Percentiles rank a stretch among this genome's conserved stretches.
phyloP scores from a whole-genome alignment of 1,140 invertebrate genomes.

The Bradynema listronoti region DNA sequence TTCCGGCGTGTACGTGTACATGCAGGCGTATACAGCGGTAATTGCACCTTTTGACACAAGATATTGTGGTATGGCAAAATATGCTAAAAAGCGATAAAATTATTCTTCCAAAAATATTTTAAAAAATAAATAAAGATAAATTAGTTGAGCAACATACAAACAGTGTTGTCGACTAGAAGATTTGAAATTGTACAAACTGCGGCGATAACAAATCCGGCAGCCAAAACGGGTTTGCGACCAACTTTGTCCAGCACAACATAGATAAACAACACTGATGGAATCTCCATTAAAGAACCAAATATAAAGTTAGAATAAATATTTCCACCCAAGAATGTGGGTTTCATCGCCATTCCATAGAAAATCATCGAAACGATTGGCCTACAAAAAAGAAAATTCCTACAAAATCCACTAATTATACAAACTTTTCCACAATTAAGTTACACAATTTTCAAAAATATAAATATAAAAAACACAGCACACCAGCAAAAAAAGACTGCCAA shows the following conservation, averaged over 20 bases:
- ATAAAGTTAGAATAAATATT: slow-evolving; percentile 57
- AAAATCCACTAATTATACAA: not conserved
- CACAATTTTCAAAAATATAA: not conserved
- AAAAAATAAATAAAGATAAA: too few relatives aligned
- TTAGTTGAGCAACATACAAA: slow-evolving; percentile 12
- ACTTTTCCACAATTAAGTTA: not conserved
- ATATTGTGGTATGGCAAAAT: slow-evolving; percentile 50
- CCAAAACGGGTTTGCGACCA: slow-evolving; percentile 45
- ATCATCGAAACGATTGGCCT: slow-evolving; percentile 58
- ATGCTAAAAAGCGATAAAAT: slow-evolving; percentile 29
- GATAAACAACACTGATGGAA: slow-evolving; percentile 51
- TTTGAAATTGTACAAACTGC: slow-evolving; percentile 46
- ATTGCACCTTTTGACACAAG: slow-evolving; percentile 53
- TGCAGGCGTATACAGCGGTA: slow-evolving; percentile 49
- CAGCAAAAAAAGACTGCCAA: slow-evolving; percentile 37
- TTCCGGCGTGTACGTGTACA: slow-evolving; percentile 60
- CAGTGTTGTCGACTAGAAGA: slow-evolving; percentile 36
- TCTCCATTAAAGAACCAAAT: slow-evolving; percentile 50
- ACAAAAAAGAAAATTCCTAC: slow-evolving; percentile 14
- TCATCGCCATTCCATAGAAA: slow-evolving; percentile 58
- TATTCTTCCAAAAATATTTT: too few relatives aligned
- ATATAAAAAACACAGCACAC: slow-evolving; percentile 7
- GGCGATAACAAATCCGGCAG: slow-evolving; percentile 43
- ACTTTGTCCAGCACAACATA: slow-evolving; percentile 48
- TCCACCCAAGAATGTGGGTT: slow-evolving; percentile 52